Base-by-base conservation (phyloP, 2,113 vertebrate species). In the Odocoileus hemionus region DNA sequence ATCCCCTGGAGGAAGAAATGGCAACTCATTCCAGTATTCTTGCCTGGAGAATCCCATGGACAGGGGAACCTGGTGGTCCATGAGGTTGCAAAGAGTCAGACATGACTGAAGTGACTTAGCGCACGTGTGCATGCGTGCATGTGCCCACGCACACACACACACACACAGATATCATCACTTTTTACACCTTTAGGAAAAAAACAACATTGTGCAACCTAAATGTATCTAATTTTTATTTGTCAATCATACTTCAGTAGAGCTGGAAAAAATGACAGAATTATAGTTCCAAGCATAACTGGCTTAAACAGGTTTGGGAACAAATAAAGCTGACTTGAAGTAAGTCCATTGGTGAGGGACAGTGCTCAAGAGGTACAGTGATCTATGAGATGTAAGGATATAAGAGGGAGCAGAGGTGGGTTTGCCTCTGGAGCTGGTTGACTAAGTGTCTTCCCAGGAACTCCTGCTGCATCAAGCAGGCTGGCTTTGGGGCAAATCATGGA, bases 71-170 rank as follows among this genome's bases (percentile, higher is more conserved):
- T 74, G n/a, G n/a, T 39, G 67, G n/a, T 39, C n/a, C n/a, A 39
- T 74, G 67, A 74, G 11, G 67, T 39, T 39, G n/a, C 36, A 39
- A 23, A 70, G 67, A 74, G n/a, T 74, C 67, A 74, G 67, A 23
- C 67, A 74, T 3, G 21, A 74, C 67, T 13, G 19, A 74, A 74
- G 67, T 2, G 12, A 39, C 67, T 70, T 39, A 74, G n/a, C 4
- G 11, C n/a, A 70, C 1, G n/a, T 0, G 0, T 74, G 67, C 0
- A 0, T 74, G 67, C 0, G 0, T 39, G 67, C 67, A 39, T 0
- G 2, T 2, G 0, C 12, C 15, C 17, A 0, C 30, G 0, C 7
- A 0, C 43, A 9, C 64, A 19, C 64, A 1, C 2, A 36, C 8
- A n/a, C n/a, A 36, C 33, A 36, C n/a, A 36, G 5, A 70, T 70